These are phyloP conservation scores for Mycetomoellerius zeteki DNA, from an alignment of 1,140 invertebrate species.

Conservation along the genomic window DNA sequence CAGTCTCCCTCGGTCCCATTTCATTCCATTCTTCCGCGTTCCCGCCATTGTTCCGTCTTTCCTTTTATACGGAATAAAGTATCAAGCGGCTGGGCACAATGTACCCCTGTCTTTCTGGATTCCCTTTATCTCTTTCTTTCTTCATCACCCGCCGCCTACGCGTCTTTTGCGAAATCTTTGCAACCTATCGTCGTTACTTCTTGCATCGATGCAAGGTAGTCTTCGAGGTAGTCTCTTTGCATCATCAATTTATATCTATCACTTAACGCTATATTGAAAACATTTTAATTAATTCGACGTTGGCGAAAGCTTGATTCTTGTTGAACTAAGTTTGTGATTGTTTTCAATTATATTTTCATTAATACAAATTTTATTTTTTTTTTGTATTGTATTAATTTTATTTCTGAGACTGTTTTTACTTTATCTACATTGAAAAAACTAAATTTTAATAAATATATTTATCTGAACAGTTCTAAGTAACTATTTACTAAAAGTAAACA, in stretches of 20 bases:
- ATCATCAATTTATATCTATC: constrained; percentile 50
- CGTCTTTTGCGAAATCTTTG: constrained; percentile 75
- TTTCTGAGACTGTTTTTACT: constrained; percentile 14
- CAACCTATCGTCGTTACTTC: constrained; percentile 57
- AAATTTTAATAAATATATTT: no score
- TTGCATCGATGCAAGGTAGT: constrained; percentile 32
- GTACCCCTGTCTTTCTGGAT: constrained; percentile 81
- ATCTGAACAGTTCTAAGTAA: no score
- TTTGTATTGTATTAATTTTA: constrained; percentile 3
- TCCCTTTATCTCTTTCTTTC: constrained; percentile 80
- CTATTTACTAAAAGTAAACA: no score
- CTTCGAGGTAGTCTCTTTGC: constrained; percentile 13
- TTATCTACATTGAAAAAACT: background rate
- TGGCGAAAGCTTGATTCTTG: background rate
- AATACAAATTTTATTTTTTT: background rate
- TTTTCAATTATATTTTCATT: background rate
- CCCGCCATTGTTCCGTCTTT: constrained; percentile 84
- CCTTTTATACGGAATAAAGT: constrained; percentile 86
- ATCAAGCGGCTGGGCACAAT: constrained; percentile 85
- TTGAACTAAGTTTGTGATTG: background rate
- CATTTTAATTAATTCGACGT: background rate
- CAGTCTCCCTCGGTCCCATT: constrained; percentile 82
- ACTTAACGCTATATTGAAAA: constrained; percentile 33
- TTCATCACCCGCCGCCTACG: constrained; percentile 33
- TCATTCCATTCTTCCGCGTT: constrained; percentile 85